These are phyloP conservation scores for Cavia porcellus DNA, from an alignment of 2,113 vertebrate genomes.

Conservation along the genomic window DNA sequence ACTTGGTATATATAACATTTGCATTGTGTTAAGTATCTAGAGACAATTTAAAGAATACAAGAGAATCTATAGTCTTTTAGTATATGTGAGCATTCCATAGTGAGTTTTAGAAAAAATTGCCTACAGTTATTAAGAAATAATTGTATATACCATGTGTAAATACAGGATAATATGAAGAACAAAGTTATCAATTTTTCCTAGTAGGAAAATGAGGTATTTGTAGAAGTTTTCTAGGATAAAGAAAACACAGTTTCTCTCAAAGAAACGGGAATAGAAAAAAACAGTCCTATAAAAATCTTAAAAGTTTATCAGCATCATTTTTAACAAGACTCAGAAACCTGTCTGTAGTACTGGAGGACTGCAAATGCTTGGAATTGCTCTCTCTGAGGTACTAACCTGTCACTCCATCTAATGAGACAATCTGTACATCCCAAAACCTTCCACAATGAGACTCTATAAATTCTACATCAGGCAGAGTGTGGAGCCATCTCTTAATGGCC, in stretches of 20 bases:
- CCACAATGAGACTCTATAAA: constrained; percentile 77
- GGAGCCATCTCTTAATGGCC: constrained; percentile 77
- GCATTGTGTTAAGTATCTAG: background rate
- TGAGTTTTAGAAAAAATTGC: background rate
- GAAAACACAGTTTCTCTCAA: constrained; percentile 2
- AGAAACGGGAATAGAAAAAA: background rate
- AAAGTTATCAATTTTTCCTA: background rate
- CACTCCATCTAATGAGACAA: constrained; percentile 84
- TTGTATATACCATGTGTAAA: background rate
- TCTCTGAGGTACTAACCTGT: constrained; percentile 76
- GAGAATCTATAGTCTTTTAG: background rate
- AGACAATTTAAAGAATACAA: background rate
- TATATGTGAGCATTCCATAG: background rate
- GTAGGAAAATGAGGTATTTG: background rate
- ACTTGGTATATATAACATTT: background rate
- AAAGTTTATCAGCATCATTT: constrained; percentile 55
- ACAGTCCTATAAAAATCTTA: constrained; percentile 30
- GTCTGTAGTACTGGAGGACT: background rate
- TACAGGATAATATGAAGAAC: background rate
- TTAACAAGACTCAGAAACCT: constrained; percentile 52
- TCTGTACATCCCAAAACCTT: constrained; percentile 82
- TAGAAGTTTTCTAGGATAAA: background rate
- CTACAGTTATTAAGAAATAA: background rate
- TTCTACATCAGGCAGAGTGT: constrained; percentile 77
- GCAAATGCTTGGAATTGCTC: background rate